Evolutionary conservation across 2,113 vertebrate species (phyloP).

Genomic region (Oreocharis arfaki): DNA sequence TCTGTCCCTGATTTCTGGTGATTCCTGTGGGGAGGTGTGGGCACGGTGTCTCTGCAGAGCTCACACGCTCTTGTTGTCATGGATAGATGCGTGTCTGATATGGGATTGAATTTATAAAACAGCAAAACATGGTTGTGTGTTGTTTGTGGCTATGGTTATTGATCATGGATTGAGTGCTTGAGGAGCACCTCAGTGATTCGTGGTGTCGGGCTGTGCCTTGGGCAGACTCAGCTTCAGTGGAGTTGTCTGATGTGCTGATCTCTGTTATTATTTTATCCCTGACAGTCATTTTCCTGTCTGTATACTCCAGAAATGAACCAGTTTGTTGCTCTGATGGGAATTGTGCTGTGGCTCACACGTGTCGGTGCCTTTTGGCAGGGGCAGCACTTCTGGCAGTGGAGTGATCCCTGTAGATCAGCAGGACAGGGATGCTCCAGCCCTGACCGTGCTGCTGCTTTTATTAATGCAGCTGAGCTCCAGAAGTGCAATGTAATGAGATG

Average conservation of each 20-base stretch:
- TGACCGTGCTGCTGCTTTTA: background rate
- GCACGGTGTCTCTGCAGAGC: background rate
- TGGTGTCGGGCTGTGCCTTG: background rate
- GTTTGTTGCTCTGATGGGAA: background rate
- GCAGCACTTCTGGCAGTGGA: background rate
- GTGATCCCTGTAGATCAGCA: background rate
- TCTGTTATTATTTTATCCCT: background rate
- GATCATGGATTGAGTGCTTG: background rate
- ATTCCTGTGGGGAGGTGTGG: background rate
- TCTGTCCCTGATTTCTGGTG: background rate
- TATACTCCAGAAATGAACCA: background rate
- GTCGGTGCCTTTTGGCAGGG: accelerated
- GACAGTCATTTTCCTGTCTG: background rate
- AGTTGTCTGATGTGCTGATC: background rate
- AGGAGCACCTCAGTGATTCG: background rate
- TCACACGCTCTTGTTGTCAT: accelerated
- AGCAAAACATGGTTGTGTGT: accelerated
- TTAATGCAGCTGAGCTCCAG: background rate
- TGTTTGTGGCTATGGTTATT: background rate
- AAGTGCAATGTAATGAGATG: background rate
- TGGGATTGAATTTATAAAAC: background rate
- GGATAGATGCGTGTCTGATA: background rate
- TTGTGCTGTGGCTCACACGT: accelerated
- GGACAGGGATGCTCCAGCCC: background rate
- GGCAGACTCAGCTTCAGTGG: background rate